Conservation (phyloP, 2,797 vertebrate species). For the Sylvia borin region DNA sequence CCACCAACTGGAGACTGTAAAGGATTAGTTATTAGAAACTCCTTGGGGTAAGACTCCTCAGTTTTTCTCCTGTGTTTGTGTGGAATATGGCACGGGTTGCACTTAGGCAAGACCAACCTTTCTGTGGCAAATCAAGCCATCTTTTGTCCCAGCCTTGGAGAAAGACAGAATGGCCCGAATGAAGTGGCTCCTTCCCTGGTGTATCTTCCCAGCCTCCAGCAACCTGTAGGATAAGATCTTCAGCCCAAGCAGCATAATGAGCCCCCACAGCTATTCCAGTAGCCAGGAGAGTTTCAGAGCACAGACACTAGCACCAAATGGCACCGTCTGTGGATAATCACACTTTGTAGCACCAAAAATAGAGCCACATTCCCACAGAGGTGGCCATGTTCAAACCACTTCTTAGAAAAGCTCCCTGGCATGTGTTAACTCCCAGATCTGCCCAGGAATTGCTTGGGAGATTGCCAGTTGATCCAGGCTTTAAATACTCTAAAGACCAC, state of each 20-base stretch:
- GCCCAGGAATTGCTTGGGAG: neutral
- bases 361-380: neutral
- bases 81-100: neutral
- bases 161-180: neutral
- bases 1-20: neutral
- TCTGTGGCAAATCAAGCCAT: neutral
- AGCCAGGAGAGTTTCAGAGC: neutral
- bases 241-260: neutral
- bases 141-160: neutral
- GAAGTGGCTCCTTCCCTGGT: neutral
- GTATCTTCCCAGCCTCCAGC: neutral
- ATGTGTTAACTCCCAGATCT: neutral
- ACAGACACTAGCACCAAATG: neutral
- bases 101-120: neutral
- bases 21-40: conserved; percentile 3
- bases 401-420: neutral
- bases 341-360: neutral
- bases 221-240: neutral
- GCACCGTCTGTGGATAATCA: too few relatives aligned
- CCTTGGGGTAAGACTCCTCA: neutral
- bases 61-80: neutral
- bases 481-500: neutral
- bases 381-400: rapidly evolving
- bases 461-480: neutral
- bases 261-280: neutral